Conservation (phyloP, 2,113 vertebrate species). For the Lepidothrix coronata region DNA sequence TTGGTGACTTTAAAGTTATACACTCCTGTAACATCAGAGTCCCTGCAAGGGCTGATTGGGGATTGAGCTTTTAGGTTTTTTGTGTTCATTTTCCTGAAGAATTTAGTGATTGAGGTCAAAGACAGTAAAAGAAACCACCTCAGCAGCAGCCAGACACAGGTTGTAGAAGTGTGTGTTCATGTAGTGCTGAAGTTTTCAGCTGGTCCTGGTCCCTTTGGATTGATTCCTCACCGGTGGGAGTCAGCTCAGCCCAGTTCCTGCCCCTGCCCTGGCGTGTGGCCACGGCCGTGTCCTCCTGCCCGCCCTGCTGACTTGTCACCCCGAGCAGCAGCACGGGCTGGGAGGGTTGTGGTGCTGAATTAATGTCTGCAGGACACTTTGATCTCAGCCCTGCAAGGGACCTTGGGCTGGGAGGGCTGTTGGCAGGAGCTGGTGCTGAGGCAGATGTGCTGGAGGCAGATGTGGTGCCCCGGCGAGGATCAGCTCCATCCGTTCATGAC, state of each 20-base stretch:
- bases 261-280: background rate
- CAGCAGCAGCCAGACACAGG: background rate
- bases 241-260: background rate
- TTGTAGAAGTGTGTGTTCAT: background rate
- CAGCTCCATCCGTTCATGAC: background rate
- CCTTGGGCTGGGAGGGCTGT: background rate
- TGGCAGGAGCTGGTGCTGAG: background rate
- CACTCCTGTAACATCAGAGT: background rate
- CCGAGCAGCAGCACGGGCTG: background rate
- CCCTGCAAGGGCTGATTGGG: background rate
- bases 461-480: background rate
- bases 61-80: background rate
- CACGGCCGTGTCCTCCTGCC: background rate
- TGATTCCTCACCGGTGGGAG: fast-evolving
- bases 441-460: background rate
- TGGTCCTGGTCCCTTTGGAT: background rate
- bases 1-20: background rate
- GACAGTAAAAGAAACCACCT: background rate
- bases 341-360: background rate
- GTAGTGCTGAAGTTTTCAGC: background rate
- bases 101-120: background rate
- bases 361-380: background rate
- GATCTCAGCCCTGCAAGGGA: slow-evolving; percentile 8
- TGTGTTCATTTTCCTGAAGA: background rate
- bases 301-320: background rate